Evolutionary conservation across 2,113 vertebrate species (phyloP), one percentile per base, ranked within the genome.

Genomic region (Lycaon pictus): DNA sequence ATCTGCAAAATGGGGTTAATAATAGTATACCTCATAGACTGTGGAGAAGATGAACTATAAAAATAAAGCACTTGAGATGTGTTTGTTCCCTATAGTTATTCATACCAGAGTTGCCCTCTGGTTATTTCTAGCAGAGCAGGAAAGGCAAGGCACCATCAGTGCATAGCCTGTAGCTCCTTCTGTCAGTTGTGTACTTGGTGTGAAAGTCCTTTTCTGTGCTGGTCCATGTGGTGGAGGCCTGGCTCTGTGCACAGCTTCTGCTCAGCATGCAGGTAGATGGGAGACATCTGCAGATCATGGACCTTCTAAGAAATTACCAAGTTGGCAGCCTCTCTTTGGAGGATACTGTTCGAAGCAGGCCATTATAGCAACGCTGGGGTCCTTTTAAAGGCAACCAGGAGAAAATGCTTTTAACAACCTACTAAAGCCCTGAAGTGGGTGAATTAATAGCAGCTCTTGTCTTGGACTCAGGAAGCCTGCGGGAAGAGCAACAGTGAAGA

Each of bases 151-250:
- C 0, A 0, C 11, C 17, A 11, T 51, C 29, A 5, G 0, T 2
- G 22, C 32, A 2, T 13, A 55, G n/a, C n/a, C 37, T 7, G 5
- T 3, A 15, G 35, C 32, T 63, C 32, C 32, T 79, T 35, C 35
- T 53, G 35, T 19, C 16, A 5, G 20, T 5, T 43, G 53, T 5
- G 15, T 3, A 5, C 63, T 71, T 4, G 7, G 6, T 1, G 0
- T 12, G 55, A 74, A 37, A 4, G 19, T 48, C 56, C 7, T 79
- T 58, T 92, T 85, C 43, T 74, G 80, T 55, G 6, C 69, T 88
- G 43, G 25, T 11, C 29, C 10, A 4, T 55, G 3, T 0, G 3
- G 11, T 58, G 1, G 67, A 77, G 20, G 65, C 29, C 67, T 93
- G 74, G 80, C 19, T 88, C 35, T 32, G 53, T 2, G 9, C 5